phyloP scores from a whole-genome alignment of 2,113 vertebrate species.

The Chitala chitala region DNA sequence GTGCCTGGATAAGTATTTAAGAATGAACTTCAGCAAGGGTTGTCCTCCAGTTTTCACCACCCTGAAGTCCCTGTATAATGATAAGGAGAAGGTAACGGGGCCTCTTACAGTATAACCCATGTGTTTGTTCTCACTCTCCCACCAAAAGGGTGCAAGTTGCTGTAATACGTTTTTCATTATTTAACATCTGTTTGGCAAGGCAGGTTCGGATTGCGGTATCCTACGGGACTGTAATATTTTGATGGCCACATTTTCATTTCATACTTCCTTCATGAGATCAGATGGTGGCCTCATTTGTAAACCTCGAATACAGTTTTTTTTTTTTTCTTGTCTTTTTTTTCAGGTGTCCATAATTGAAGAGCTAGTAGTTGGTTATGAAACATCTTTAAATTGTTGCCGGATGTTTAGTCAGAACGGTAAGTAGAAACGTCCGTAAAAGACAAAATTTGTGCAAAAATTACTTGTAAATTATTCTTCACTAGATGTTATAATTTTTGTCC shows the following conservation, averaged over 20 bases:
- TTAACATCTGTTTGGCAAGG: not conserved
- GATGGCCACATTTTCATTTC: too few relatives aligned
- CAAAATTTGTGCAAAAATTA: not conserved
- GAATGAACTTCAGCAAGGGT: conserved; percentile 98
- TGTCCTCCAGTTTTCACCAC: conserved; percentile 96
- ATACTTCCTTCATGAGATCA: too few relatives aligned
- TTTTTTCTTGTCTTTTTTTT: conserved; percentile 36
- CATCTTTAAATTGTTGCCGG: conserved; percentile 81
- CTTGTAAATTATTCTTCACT: not conserved
- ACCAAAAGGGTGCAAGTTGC: not conserved
- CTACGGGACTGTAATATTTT: not conserved
- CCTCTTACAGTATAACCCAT: not conserved
- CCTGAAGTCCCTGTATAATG: conserved; percentile 84
- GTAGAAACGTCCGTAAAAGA: conserved; percentile 38
- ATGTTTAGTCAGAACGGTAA: conserved; percentile 92
- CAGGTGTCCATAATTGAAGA: conserved; percentile 95
- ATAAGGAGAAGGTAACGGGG: conserved; percentile 85
- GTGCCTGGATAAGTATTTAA: conserved; percentile 90
- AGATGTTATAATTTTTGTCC: too few relatives aligned
- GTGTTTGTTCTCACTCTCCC: not conserved
- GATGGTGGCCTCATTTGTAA: not conserved
- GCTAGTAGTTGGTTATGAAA: conserved; percentile 87
- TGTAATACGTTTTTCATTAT: not conserved
- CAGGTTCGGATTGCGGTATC: not conserved
- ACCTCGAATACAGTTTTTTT: not conserved